Evolutionary conservation across 2,797 vertebrate species (phyloP).

Genomic region (Gadopsis marmoratus): DNA sequence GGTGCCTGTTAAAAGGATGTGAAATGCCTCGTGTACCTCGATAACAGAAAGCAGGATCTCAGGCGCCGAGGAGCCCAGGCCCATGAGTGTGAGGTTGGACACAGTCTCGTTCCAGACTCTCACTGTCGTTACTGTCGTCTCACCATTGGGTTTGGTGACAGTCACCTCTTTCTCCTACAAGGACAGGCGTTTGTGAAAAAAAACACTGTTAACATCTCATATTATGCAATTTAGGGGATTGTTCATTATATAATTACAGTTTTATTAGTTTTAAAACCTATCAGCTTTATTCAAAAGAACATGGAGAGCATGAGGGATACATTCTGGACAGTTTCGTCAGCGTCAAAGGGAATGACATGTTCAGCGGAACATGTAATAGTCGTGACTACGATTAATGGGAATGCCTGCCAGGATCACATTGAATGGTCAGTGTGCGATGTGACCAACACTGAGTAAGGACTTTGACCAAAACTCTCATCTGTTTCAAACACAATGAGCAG

Average conservation of each 20-base stretch:
- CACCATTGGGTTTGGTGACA: slow-evolving; percentile 92
- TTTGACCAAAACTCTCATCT: neutral
- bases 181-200: neutral
- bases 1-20: neutral
- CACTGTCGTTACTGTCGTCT: slow-evolving; percentile 90
- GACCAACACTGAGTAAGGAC: neutral
- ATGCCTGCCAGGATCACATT: too few relatives aligned
- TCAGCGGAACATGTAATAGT: too few relatives aligned
- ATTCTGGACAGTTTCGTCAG: neutral
- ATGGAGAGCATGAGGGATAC: neutral
- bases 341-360: neutral
- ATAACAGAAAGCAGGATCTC: slow-evolving; percentile 97
- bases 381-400: too few relatives aligned
- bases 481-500: neutral
- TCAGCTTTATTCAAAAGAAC: neutral
- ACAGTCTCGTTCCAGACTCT: slow-evolving; percentile 97
- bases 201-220: neutral
- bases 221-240: neutral
- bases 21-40: slow-evolving; percentile 82
- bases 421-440: too few relatives aligned
- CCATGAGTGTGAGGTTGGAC: slow-evolving; percentile 97
- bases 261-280: neutral
- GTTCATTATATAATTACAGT: neutral
- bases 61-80: slow-evolving; percentile 93
- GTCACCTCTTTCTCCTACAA: slow-evolving; percentile 94